A percentile compares a stretch with the other conserved stretches of the same genome.
phyloP scores from a whole-genome alignment of 2,797 vertebrate species.

The Dendrocincla tyrannina region DNA sequence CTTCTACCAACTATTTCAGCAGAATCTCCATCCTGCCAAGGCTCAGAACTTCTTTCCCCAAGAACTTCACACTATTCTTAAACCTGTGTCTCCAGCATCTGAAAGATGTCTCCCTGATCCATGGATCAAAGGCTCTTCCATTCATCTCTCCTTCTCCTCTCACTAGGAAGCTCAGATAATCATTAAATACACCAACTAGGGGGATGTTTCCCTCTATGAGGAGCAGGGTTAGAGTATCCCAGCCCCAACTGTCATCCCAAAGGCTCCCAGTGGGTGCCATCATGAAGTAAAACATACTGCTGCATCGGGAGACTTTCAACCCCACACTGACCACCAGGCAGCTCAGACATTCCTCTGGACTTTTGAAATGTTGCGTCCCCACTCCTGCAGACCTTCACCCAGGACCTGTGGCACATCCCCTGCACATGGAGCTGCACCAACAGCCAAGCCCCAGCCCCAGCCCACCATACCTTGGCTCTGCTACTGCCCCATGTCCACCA shows the following conservation, averaged over 20 bases:
- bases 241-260: not conserved
- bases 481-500: not conserved
- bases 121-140: not conserved
- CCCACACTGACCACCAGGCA: fast-evolving
- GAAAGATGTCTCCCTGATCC: not conserved
- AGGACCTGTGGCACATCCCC: not conserved
- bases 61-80: not conserved
- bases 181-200: not conserved
- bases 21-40: not conserved
- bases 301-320: fast-evolving
- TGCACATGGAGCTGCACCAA: not conserved
- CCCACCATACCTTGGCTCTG: not conserved
- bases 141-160: not conserved
- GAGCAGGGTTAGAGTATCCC: not conserved
- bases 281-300: not conserved
- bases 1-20: not conserved
- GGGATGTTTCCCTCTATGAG: not conserved
- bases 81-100: not conserved
- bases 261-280: not conserved
- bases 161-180: not conserved
- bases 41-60: not conserved
- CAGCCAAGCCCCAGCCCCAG: not conserved
- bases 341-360: not conserved
- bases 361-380: not conserved
- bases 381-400: not conserved